Base-by-base conservation (phyloP, 2,113 vertebrate species). In the Dicentrarchus labrax region DNA sequence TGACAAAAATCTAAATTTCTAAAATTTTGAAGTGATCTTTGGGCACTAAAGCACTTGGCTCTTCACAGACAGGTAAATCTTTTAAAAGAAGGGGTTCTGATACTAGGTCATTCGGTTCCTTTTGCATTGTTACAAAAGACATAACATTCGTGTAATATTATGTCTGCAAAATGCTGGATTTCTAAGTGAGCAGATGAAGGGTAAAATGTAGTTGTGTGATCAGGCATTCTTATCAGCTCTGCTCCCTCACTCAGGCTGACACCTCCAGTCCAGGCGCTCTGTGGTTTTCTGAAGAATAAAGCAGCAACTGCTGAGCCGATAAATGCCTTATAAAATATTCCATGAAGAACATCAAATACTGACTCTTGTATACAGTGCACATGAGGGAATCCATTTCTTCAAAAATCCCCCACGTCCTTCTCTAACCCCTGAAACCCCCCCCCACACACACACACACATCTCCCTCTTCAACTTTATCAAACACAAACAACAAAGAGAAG, bases 271-370 rank as follows among this genome's bases (percentile, higher is more conserved):
- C 36, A 15, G 57, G n/a, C 4, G 4, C 45, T 72, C 48, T 30
- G 48, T 36, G 38, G 70, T 36, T 81, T 54, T 41, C 2, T 19
- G 45, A 62, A 57, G 60, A 66, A 69, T 43, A 79, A 57, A 47
- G 30, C 30, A 72, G 53, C 66, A 76, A 41, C 53, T 39, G 24
- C 54, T 21, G 68, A 62, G 16, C 41, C 22, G 62, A 50, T 76
- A 59, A 85, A 81, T 22, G 41, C 24, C 73, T 72, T 22, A 41
- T 76, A 38, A 69, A 76, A 79, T 76, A 83, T 79, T 88, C 50
- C n/a, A 65, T 67, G 5, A 72, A 79, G 54, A 76, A 80, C 72
- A 83, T 80, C 67, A 86, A 86, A 88, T 79, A 72, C 19, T 56
- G 53, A 57, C 61, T 67, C 39, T 47, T 64, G 30, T 17, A n/a